Base-by-base conservation (phyloP, 64 coral and sea anemone species). In the Dendrophyllia cribrosa region DNA sequence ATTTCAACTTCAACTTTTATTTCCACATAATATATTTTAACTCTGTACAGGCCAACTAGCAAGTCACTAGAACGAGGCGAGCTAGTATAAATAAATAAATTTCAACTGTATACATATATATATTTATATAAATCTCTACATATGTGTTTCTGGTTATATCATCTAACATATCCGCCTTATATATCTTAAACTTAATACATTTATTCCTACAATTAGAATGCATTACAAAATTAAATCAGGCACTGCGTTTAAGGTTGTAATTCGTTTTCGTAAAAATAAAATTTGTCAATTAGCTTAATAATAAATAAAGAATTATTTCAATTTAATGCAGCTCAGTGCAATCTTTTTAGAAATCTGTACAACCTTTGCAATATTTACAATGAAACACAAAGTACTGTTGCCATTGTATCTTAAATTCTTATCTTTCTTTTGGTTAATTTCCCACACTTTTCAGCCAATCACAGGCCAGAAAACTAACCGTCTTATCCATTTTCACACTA, bases 21-120 rank as follows among this genome's bases (percentile, higher is more conserved):
- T 84, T 67, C 21, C 62, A 50, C 7, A 20, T 50, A 66, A 67
- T 51, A 84, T 84, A 51, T 69, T 67, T 66, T 10, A 67, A 84
- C n/a, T 84, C 62, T 84, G 80, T 84, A 84, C 80, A 84, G 44
- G 46, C 26, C 45, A 20, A 51, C 60, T 67, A 84, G 80, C 61
- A 17, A 50, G 62, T 19, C 62, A 5, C 62, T 50, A 49, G 20
- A 84, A 67, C 80, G 58, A 67, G 60, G 34, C 62, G 11, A 67
- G 80, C 80, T 84, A 84, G 80, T 84, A 66, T 67, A 68, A 84
- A 84, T 84, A 84, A 84, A 84, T 84, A 84, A 66, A 67, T 47
- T 84, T 67, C 45, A 49, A 51, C n/a, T 77, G 45, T 67, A 84
- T 84, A 63, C 17, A 61, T n/a, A 51, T 56, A 51, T 56, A 56